These are phyloP conservation scores for Beroe forskalii DNA, from an alignment of 37 sponge, comb jelly and placozoan genomes.

Conservation along the genomic window DNA sequence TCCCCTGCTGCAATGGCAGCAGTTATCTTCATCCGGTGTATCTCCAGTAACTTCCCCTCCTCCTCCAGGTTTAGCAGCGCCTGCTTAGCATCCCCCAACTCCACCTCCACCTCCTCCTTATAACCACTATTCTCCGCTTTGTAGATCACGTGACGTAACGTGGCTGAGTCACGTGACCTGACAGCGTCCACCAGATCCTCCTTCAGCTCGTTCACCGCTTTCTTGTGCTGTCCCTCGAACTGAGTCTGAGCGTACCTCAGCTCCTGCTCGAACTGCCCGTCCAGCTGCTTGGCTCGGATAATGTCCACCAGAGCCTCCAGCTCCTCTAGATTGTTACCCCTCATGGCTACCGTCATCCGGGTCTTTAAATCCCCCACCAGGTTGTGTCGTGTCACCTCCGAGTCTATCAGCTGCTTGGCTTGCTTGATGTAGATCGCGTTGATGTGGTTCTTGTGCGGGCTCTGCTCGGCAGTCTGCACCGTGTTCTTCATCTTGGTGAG, in stretches of 20 bases:
- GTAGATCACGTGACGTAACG: background rate
- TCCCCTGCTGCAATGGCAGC: background rate
- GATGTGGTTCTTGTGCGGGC: background rate
- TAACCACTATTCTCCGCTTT: background rate
- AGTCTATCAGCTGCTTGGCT: background rate
- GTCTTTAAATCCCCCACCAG: background rate
- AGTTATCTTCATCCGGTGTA: constrained; percentile 20
- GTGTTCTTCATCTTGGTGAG: background rate
- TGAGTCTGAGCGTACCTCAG: constrained; percentile 13
- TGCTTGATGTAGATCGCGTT: constrained; percentile 1
- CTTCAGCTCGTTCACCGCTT: background rate
- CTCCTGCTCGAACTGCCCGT: background rate
- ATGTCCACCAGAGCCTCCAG: constrained; percentile 41
- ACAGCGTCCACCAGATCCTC: background rate
- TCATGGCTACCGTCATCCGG: background rate
- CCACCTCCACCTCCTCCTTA: background rate
- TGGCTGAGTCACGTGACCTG: background rate
- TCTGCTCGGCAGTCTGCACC: background rate
- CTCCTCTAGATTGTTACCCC: background rate
- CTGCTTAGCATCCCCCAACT: background rate
- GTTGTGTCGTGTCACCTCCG: background rate
- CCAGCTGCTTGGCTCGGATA: constrained; percentile 57
- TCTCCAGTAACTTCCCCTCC: background rate
- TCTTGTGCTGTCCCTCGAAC: background rate
- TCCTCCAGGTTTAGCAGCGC: background rate